Conservation (phyloP, 1,140 invertebrate species). For the Drosophila santomea region DNA sequence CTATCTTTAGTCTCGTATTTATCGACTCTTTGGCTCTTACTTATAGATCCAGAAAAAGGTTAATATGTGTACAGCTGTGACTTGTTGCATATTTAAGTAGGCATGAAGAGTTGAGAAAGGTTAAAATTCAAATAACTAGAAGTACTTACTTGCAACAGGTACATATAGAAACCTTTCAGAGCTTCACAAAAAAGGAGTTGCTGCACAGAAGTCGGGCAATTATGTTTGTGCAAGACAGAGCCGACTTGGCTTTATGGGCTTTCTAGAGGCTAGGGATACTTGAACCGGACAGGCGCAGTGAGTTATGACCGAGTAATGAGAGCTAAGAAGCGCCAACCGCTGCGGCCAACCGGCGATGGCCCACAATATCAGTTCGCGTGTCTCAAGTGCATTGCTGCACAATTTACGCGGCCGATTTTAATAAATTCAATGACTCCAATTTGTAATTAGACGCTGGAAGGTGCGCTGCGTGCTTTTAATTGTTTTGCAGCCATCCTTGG, state of each 20-base stretch:
- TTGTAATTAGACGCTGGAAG: slow-evolving; percentile 82
- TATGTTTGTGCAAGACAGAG: slow-evolving; percentile 6
- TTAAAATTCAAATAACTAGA: background rate
- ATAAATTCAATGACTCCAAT: slow-evolving; percentile 83
- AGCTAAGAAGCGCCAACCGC: slow-evolving; percentile 37
- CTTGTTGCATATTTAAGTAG: background rate
- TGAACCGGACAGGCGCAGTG: slow-evolving; percentile 55
- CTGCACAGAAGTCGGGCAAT: slow-evolving; percentile 13
- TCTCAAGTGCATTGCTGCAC: slow-evolving; percentile 65
- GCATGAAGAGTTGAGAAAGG: background rate
- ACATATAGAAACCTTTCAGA: background rate
- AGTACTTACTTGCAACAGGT: slow-evolving; percentile 10
- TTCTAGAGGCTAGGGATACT: slow-evolving; percentile 29
- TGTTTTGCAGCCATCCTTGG: slow-evolving; percentile 81
- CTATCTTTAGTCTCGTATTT: no score
- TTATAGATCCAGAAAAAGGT: no score
- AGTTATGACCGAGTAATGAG: slow-evolving; percentile 67
- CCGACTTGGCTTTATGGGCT: slow-evolving; percentile 22
- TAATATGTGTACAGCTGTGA: background rate
- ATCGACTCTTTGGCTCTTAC: no score
- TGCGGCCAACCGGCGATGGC: slow-evolving; percentile 12
- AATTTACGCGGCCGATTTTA: slow-evolving; percentile 75
- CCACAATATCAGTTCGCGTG: slow-evolving; percentile 67
- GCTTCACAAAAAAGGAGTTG: slow-evolving; percentile 3
- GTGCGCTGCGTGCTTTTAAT: slow-evolving; percentile 82